A percentile compares a stretch with the other conserved stretches of the same genome.
Conservation (phyloP, 2,113 vertebrate genomes). For the Neogobius melanostomus region DNA sequence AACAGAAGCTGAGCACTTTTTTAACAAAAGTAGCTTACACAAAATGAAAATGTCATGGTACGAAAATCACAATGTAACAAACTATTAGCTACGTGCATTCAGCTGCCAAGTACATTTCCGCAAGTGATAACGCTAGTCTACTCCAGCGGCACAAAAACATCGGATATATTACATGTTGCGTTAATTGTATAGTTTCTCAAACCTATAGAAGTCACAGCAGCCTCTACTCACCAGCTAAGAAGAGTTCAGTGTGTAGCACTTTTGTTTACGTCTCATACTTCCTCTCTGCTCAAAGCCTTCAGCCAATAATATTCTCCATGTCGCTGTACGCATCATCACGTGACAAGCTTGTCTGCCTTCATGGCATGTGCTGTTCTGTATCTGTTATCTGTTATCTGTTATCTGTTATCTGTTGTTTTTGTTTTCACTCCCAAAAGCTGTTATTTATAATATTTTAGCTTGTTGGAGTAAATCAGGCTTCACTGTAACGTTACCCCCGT, state of each 20-base stretch:
- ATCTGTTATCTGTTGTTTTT: neutral
- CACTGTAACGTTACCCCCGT: no score
- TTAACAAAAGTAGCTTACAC: no score
- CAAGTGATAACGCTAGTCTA: neutral
- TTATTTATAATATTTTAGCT: no score
- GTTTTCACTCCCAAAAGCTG: neutral
- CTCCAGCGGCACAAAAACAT: neutral
- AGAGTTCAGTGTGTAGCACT: neutral
- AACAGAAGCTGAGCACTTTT: neutral
- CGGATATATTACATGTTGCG: neutral
- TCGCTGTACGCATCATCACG: neutral
- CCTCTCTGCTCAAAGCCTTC: neutral
- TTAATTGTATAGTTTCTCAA: neutral
- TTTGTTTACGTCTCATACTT: neutral
- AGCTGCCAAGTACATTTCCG: neutral
- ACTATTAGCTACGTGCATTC: neutral
- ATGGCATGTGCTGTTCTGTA: no score
- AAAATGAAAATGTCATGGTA: neutral
- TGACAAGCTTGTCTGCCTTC: neutral
- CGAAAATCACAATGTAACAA: neutral
- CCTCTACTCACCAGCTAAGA: neutral
- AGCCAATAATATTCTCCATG: neutral
- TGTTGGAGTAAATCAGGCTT: no score
- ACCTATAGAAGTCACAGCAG: neutral
- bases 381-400: neutral